Conservation (phyloP, 2,113 vertebrate species). For the Pollimyrus isidori region DNA sequence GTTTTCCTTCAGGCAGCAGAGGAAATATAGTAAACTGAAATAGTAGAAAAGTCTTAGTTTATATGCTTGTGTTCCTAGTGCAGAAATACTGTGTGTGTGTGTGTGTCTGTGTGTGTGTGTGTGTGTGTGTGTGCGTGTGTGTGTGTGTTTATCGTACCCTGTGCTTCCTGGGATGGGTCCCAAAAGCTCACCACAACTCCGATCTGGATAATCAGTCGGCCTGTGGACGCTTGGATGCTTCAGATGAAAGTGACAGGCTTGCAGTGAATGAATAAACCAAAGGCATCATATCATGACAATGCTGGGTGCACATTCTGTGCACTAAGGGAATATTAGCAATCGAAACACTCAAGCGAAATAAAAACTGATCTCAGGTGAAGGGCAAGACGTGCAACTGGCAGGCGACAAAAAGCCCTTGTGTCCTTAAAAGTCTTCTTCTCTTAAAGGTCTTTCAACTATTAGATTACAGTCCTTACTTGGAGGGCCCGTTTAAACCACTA, state of each 20-base stretch:
- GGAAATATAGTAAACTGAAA: not conserved
- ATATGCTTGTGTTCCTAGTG: not conserved
- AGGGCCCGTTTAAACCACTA: not conserved
- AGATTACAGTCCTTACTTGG: not conserved
- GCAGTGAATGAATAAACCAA: not conserved
- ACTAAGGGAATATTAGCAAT: not conserved
- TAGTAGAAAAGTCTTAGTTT: not conserved
- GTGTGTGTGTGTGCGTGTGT: not conserved
- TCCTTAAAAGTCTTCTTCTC: not conserved
- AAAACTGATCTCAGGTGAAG: constrained; percentile 1
- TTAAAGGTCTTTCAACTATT: constrained; percentile 1
- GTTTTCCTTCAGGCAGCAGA: not conserved
- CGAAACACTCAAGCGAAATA: not conserved
- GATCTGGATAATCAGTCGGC: not conserved
- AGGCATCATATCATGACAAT: not conserved
- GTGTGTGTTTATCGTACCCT: not conserved
- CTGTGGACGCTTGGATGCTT: not conserved
- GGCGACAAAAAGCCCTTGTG: not conserved
- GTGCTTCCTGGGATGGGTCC: not conserved
- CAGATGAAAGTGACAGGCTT: not conserved
- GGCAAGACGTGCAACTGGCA: not conserved
- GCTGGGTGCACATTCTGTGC: not conserved
- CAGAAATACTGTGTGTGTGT: not conserved
- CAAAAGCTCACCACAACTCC: not conserved
- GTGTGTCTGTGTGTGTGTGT: not conserved